Conservation (phyloP, 1,140 invertebrate genomes). For the Bemisia tabaci region DNA sequence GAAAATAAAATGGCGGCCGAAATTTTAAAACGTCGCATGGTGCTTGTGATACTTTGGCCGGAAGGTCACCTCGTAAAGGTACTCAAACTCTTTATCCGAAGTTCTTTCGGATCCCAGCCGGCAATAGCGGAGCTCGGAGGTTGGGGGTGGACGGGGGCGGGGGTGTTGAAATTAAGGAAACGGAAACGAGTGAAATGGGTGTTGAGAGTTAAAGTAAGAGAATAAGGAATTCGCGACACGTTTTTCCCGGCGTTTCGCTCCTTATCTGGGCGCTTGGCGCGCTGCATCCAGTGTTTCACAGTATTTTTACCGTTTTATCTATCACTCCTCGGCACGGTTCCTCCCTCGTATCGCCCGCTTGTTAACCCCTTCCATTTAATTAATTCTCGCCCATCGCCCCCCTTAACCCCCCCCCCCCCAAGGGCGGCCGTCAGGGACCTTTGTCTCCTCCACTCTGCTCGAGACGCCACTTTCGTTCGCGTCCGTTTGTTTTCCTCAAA, state of each 20-base stretch:
- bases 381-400: neutral
- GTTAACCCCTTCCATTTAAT: neutral
- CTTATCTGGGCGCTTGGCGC: too few species aligned
- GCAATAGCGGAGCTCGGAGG: too few species aligned
- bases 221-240: neutral
- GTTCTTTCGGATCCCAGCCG: too few species aligned
- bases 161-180: neutral
- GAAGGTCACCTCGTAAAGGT: too few species aligned
- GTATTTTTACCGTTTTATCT: neutral
- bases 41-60: too few species aligned
- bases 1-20: too few species aligned
- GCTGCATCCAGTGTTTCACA: neutral
- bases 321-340: neutral
- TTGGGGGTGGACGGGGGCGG: neutral
- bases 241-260: too few species aligned
- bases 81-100: too few species aligned
- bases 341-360: neutral
- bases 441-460: too few species aligned
- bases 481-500: too few species aligned
- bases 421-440: neutral
- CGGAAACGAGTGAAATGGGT: neutral
- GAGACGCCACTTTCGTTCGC: too few species aligned
- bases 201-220: neutral
- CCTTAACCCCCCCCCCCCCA: neutral
- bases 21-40: too few species aligned